phyloP scores from a whole-genome alignment of 1,140 invertebrate genomes.

The Pseudachorutes palmiensis region DNA sequence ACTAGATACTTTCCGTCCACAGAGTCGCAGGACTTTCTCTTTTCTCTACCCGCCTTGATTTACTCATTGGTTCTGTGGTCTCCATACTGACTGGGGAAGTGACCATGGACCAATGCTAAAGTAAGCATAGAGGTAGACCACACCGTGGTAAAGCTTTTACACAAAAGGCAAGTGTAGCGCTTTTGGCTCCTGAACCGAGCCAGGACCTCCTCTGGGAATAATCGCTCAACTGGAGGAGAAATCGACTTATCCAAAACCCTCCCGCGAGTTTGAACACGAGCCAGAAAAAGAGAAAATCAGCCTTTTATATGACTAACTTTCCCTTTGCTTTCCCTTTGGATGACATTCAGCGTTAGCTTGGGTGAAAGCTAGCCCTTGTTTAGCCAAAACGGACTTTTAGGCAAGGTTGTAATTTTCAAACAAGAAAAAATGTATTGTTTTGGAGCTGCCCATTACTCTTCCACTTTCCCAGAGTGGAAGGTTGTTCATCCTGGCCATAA shows the following conservation, averaged over 20 bases:
- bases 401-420: no score
- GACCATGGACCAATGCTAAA: not conserved
- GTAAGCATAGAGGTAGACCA: not conserved
- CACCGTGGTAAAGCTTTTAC: not conserved
- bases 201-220: constrained; percentile 2
- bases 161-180: not conserved
- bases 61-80: not conserved
- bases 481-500: no score
- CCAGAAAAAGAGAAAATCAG: not conserved
- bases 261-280: not conserved
- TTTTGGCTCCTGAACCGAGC: not conserved
- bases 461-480: no score
- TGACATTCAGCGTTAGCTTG: no score
- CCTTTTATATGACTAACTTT: not conserved
- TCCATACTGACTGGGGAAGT: no score
- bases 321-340: no score
- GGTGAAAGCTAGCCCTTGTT: no score
- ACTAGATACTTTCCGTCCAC: no score
- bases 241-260: not conserved
- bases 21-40: not conserved
- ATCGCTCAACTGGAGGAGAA: constrained; percentile 7
- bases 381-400: not conserved
- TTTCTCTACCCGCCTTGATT: not conserved
- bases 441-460: not conserved
- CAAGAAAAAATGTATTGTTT: not conserved